Conservation (phyloP, 2,113 vertebrate genomes). For the Nibea albiflora region DNA sequence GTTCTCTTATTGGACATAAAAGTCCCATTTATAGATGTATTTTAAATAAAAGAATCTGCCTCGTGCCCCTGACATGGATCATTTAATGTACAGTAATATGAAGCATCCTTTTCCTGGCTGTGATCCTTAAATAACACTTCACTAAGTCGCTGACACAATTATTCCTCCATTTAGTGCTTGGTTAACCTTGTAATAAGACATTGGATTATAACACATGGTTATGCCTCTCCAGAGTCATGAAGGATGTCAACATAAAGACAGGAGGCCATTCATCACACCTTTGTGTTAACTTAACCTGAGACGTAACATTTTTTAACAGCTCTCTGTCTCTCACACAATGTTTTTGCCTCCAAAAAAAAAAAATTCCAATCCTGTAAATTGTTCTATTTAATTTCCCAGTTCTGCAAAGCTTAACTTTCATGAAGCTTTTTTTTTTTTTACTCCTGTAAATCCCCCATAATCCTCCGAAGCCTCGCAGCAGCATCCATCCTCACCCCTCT, state of each 20-base stretch:
- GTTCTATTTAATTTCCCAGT: constrained; percentile 77
- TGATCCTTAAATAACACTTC: constrained; percentile 54
- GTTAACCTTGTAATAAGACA: constrained; percentile 42
- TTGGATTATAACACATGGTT: constrained; percentile 31
- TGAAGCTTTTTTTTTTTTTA: constrained; percentile 50
- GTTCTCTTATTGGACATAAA: not conserved
- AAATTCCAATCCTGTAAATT: constrained; percentile 72
- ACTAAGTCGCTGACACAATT: constrained; percentile 50
- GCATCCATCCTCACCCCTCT: constrained; percentile 65
- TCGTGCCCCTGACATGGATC: not conserved
- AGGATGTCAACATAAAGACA: constrained; percentile 27
- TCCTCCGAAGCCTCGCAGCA: constrained; percentile 67
- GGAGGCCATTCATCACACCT: constrained; percentile 36
- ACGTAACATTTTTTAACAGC: not conserved
- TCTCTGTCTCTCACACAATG: constrained; percentile 17
- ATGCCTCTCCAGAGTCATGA: constrained; percentile 28
- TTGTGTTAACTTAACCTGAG: not conserved
- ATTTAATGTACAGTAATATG: constrained; percentile 9
- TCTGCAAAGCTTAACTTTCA: constrained; percentile 76
- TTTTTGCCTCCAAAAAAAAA: constrained; percentile 52
- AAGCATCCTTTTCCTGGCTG: not conserved
- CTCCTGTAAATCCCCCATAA: constrained; percentile 73
- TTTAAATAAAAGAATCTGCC: not conserved
- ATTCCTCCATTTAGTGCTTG: constrained; percentile 51
- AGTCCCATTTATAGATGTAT: not conserved